Evolutionary conservation across 1,140 invertebrate genomes (phyloP).

Genomic region (Spodoptera litura): DNA sequence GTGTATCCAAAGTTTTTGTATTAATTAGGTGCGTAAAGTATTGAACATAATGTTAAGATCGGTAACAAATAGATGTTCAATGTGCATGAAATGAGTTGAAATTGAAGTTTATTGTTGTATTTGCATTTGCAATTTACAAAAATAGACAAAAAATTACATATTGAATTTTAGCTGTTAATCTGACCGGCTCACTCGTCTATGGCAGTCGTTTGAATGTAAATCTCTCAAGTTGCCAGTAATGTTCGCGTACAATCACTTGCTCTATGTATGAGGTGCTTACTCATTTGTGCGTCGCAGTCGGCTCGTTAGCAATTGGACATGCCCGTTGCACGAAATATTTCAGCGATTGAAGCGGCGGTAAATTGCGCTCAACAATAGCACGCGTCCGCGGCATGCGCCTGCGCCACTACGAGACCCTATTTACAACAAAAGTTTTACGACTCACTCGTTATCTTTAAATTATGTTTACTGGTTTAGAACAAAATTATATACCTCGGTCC

Average conservation of each 20-base stretch:
- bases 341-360: constrained; percentile 84
- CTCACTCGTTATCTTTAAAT: constrained; percentile 81
- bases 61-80: no score
- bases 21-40: no score
- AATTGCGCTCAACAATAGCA: constrained; percentile 83
- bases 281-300: constrained; percentile 83
- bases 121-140: no score
- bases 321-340: constrained; percentile 85
- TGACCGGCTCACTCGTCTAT: neutral
- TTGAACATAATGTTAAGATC: no score
- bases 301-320: constrained; percentile 86
- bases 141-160: neutral
- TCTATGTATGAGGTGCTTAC: constrained; percentile 80
- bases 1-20: neutral
- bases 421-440: constrained; percentile 80
- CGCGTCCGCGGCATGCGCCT: constrained; percentile 58
- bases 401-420: constrained; percentile 62
- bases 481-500: constrained; percentile 27
- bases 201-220: constrained; percentile 33
- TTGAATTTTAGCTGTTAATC: neutral
- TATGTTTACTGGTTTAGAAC: constrained; percentile 66
- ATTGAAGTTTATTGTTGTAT: no score
- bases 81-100: no score
- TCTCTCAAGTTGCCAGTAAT: constrained; percentile 48
- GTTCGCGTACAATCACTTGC: constrained; percentile 66